Evolutionary conservation across 1,140 invertebrate genomes (phyloP).

Genomic region (Camponotus floridanus): DNA sequence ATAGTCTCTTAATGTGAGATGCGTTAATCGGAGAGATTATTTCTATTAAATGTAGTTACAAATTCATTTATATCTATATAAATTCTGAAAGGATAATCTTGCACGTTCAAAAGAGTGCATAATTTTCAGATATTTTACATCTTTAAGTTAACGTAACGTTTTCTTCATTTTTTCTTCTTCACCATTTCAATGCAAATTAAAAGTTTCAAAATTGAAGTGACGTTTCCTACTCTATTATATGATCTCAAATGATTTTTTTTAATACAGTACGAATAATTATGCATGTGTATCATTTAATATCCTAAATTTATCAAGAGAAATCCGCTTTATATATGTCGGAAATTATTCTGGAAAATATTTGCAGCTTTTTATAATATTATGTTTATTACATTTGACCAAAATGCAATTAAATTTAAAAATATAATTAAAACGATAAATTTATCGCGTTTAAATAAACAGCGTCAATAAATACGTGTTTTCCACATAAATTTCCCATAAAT

Average conservation of each 20-base stretch:
- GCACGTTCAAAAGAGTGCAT: not conserved
- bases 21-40: not conserved
- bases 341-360: slow-evolving; percentile 35
- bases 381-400: slow-evolving; percentile 1
- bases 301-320: not conserved
- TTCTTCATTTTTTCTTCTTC: not conserved
- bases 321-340: not conserved
- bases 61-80: not conserved
- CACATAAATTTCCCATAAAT: slow-evolving; percentile 30
- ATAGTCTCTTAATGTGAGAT: not conserved
- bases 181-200: not conserved
- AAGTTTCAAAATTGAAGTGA: not conserved
- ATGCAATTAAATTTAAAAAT: slow-evolving; percentile 28
- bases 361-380: slow-evolving; percentile 4
- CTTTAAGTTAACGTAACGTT: not conserved
- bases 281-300: not conserved
- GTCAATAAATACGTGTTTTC: slow-evolving; percentile 18
- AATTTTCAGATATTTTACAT: not conserved
- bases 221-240: not conserved
- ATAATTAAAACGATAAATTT: slow-evolving; percentile 43
- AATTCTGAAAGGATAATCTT: not conserved
- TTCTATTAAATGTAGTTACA: not conserved
- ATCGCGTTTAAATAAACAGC: slow-evolving; percentile 40
- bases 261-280: not conserved
- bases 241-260: not conserved